Evolutionary conservation across 2,113 vertebrate genomes (phyloP).

Genomic region (Ia io): DNA sequence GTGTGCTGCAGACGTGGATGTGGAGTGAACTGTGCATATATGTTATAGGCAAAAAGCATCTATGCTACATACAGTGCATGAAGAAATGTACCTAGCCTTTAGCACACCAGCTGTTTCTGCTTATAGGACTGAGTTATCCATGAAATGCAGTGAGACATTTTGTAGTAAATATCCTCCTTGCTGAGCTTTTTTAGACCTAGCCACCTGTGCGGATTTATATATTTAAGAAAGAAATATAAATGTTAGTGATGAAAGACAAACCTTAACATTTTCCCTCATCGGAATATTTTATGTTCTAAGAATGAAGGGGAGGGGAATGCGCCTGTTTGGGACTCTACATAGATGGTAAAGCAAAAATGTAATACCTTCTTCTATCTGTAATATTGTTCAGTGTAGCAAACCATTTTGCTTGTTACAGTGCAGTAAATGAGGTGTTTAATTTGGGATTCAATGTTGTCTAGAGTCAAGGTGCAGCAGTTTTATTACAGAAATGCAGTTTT

Average conservation of each 20-base stretch:
- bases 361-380: constrained; percentile 72
- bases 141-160: constrained; percentile 75
- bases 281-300: constrained; percentile 20
- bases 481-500: constrained; percentile 82
- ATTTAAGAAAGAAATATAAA: constrained; percentile 65
- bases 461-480: constrained; percentile 83
- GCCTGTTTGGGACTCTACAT: constrained; percentile 56
- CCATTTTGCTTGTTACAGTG: constrained; percentile 78
- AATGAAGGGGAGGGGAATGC: constrained; percentile 42
- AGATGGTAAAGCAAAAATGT: constrained; percentile 71
- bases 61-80: constrained; percentile 72
- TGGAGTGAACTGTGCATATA: neutral
- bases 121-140: constrained; percentile 77
- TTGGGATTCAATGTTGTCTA: constrained; percentile 80
- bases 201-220: constrained; percentile 63
- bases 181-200: constrained; percentile 69
- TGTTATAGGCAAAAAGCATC: constrained; percentile 5
- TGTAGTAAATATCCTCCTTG: constrained; percentile 74
- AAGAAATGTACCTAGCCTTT: constrained; percentile 75
- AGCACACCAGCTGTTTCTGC: constrained; percentile 80
- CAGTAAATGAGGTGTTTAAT: constrained; percentile 84
- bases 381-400: constrained; percentile 78
- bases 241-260: constrained; percentile 66
- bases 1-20: constrained; percentile 41
- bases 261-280: neutral